phyloP scores from a whole-genome alignment of 1,140 invertebrate genomes.

The fruit fly (Drosophila melanogaster) region DNA sequence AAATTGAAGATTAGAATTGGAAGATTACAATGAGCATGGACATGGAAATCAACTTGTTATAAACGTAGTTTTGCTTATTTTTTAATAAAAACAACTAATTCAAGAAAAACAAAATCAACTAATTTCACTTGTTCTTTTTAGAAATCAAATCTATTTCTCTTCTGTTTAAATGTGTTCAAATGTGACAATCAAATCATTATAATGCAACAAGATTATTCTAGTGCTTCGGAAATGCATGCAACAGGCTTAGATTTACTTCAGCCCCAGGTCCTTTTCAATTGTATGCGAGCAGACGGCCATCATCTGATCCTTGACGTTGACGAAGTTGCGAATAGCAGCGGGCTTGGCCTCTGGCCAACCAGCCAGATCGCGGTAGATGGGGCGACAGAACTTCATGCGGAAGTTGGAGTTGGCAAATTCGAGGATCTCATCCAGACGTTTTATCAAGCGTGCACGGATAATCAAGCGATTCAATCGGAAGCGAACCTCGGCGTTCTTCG shows the following conservation, averaged over 20 bases:
- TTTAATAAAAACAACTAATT: conserved; percentile 84
- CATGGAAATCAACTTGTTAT: conserved; percentile 84
- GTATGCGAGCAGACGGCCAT: conserved; percentile 91
- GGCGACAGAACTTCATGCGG: conserved; percentile 95
- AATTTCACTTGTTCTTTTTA: too few relatives aligned
- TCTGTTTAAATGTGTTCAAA: too few relatives aligned
- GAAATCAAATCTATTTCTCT: too few relatives aligned
- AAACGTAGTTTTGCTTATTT: conserved; percentile 85
- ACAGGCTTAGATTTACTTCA: conserved; percentile 60
- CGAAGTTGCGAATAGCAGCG: conserved; percentile 90
- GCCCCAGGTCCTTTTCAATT: conserved; percentile 90
- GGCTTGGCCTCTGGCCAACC: conserved; percentile 90
- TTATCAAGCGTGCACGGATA: conserved; percentile 89
- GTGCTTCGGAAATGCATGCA: conserved; percentile 37
- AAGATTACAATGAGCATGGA: conserved; percentile 62
- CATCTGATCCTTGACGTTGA: conserved; percentile 90
- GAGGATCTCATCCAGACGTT: conserved; percentile 88
- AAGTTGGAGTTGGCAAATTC: conserved; percentile 93
- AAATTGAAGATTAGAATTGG: conserved; percentile 54
- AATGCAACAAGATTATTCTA: conserved; percentile 18
- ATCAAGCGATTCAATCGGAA: conserved; percentile 92
- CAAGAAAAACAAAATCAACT: conserved; percentile 46
- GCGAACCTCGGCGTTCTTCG: conserved; percentile 92
- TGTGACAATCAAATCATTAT: too few relatives aligned
- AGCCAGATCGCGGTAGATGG: conserved; percentile 94